phyloP scores from a whole-genome alignment of 1,140 invertebrate species.

The Kradibia gibbosae region DNA sequence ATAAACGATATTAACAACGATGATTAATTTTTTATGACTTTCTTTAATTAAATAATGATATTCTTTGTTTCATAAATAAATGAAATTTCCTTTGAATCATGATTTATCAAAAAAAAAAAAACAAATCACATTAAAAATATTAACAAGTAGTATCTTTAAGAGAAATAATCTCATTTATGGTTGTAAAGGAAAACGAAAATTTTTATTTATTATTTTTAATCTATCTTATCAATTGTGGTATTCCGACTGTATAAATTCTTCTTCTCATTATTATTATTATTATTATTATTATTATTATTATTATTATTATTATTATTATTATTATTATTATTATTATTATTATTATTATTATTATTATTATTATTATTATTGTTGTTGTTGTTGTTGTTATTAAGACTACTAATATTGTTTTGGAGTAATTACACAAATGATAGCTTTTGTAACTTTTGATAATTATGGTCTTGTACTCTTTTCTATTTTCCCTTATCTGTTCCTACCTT shows the following conservation, averaged over 20 bases:
- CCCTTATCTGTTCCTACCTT: slow-evolving; percentile 29
- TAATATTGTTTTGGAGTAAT: too few relatives aligned
- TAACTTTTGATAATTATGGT: background rate
- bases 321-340: background rate
- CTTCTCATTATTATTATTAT: background rate
- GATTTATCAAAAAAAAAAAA: too few relatives aligned
- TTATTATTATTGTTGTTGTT: background rate
- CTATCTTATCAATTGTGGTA: background rate
- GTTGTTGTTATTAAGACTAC: background rate
- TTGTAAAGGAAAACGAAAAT: too few relatives aligned
- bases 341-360: background rate
- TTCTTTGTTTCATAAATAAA: too few relatives aligned
- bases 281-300: background rate
- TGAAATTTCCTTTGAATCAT: too few relatives aligned
- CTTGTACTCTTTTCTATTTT: slow-evolving; percentile 1
- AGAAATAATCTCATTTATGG: too few relatives aligned
- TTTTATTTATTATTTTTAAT: background rate
- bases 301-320: background rate
- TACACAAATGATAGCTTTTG: too few relatives aligned
- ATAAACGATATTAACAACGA: slow-evolving; percentile 10
- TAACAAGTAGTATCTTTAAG: too few relatives aligned
- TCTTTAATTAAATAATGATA: background rate
- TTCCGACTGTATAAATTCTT: background rate
- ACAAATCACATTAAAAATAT: too few relatives aligned
- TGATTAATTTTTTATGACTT: background rate